Conservation (phyloP, 1,140 invertebrate species). For the Papilio polyxenes region DNA sequence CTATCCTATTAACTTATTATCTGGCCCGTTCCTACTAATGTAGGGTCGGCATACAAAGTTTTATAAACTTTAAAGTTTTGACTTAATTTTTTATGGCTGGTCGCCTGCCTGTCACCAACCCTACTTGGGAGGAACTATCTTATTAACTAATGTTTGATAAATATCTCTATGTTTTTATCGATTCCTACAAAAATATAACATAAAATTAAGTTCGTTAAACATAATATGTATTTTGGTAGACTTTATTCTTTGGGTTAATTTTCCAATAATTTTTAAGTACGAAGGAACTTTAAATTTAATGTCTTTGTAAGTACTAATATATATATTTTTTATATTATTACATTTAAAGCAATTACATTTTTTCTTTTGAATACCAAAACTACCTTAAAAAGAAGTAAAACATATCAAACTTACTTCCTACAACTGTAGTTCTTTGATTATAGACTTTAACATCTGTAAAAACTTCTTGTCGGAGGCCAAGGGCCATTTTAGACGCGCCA, state of each 20-base stretch:
- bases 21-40: too few relatives aligned
- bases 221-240: background rate
- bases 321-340: background rate
- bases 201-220: background rate
- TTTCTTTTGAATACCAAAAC: background rate
- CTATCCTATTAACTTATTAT: background rate
- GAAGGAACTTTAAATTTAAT: background rate
- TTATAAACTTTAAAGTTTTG: too few relatives aligned
- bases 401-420: too few relatives aligned
- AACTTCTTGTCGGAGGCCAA: too few relatives aligned
- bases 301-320: conserved; percentile 41
- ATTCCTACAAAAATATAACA: background rate
- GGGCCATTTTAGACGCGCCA: too few relatives aligned
- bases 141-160: background rate
- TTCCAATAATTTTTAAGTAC: background rate
- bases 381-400: background rate
- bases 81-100: too few relatives aligned
- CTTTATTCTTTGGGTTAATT: background rate
- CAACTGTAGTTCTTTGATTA: too few relatives aligned
- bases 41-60: too few relatives aligned
- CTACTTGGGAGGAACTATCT: too few relatives aligned
- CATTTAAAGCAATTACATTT: background rate
- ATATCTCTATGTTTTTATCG: background rate
- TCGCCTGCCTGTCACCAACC: too few relatives aligned
- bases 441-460: too few relatives aligned